Conservation (phyloP, 2,888 invertebrate genomes). For the Drosophila imparisetae region DNA sequence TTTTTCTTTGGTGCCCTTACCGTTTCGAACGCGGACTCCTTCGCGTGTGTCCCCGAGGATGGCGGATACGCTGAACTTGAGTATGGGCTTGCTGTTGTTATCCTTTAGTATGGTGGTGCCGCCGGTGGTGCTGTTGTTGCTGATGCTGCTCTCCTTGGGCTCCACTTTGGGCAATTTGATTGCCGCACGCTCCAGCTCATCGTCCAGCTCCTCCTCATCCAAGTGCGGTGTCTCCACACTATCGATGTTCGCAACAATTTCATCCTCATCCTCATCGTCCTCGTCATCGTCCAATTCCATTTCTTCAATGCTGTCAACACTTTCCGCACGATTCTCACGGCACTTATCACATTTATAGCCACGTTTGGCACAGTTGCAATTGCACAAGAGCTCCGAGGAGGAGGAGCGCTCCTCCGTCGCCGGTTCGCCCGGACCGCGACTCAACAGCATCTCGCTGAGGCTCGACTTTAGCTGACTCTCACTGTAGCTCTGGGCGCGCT, state of each 20-base stretch:
- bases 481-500: conserved; percentile 71
- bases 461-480: conserved; percentile 72
- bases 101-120: conserved; percentile 83
- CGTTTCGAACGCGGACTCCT: conserved; percentile 85
- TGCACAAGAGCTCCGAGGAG: conserved; percentile 43
- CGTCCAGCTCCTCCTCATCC: conserved; percentile 74
- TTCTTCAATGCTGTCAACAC: conserved; percentile 80
- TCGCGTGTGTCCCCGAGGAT: conserved; percentile 89
- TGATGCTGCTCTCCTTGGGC: conserved; percentile 51
- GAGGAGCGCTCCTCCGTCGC: conserved; percentile 27
- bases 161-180: conserved; percentile 79
- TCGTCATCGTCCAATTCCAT: conserved; percentile 76
- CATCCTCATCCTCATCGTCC: conserved; percentile 67
- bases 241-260: conserved; percentile 73
- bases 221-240: conserved; percentile 63
- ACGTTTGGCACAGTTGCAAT: conserved; percentile 67
- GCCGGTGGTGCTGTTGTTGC: conserved; percentile 37
- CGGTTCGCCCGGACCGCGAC: conserved; percentile 64
- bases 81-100: conserved; percentile 88
- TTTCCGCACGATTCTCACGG: conserved; percentile 68
- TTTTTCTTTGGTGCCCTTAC: conserved; percentile 68
- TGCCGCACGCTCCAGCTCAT: conserved; percentile 62
- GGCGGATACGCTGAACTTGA: conserved; percentile 97
- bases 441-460: conserved; percentile 79
- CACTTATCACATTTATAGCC: conserved; percentile 79